Percentiles rank a stretch among this genome's conserved stretches.
Evolutionary conservation across 2,797 vertebrate genomes (phyloP).

Genomic region (Sus cebifrons): DNA sequence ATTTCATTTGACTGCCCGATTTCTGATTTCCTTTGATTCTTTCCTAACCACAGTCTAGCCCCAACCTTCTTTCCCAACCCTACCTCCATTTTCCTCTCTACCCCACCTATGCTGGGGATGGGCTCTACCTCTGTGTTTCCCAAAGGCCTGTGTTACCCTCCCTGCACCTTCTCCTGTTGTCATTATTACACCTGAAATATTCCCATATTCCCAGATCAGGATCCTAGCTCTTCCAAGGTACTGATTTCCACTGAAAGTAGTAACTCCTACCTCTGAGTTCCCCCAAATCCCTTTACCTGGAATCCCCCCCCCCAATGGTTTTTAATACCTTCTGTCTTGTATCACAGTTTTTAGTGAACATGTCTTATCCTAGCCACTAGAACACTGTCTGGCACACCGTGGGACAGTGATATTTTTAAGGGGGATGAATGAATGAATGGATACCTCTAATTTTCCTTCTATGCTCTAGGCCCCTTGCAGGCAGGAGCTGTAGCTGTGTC

Average conservation of each 20-base stretch:
- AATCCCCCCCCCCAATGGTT: background rate
- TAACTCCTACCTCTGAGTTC: background rate
- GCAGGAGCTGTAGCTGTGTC: background rate
- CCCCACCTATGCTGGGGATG: background rate
- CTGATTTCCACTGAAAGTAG: background rate
- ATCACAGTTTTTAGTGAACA: background rate
- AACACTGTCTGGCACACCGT: background rate
- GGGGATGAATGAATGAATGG: background rate
- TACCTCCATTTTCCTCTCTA: background rate
- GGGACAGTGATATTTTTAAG: background rate
- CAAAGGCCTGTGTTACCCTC: background rate
- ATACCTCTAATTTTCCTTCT: background rate
- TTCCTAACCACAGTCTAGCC: background rate
- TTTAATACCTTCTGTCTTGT: background rate
- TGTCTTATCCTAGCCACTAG: background rate
- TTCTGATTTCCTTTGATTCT: background rate
- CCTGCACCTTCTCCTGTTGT: background rate
- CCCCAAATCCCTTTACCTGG: background rate
- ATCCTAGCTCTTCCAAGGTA: background rate
- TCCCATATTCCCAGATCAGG: background rate
- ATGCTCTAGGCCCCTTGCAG: background rate
- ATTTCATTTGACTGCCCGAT: background rate
- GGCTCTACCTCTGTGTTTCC: background rate
- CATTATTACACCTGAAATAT: background rate
- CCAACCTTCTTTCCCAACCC: background rate